Evolutionary conservation across 2,888 invertebrate genomes (phyloP).

Genomic region (Glyphotaelius pellucidus): DNA sequence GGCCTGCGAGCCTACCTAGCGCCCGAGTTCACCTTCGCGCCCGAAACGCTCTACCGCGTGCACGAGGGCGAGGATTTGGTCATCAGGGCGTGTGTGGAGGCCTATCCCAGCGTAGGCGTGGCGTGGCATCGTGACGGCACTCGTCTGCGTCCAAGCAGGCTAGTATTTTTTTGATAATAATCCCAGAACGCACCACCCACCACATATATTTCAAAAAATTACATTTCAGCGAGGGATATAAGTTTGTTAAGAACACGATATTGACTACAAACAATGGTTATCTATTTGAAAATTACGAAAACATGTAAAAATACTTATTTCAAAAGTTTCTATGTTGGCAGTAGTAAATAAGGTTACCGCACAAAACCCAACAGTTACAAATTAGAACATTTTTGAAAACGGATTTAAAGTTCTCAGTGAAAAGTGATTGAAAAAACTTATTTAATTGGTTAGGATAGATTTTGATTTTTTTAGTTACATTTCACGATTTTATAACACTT

Average conservation of each 20-base stretch:
- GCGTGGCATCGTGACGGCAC: slow-evolving; percentile 87
- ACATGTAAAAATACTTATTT: too few species aligned
- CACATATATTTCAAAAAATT: too few species aligned
- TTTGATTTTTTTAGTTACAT: too few species aligned
- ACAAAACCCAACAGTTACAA: too few species aligned
- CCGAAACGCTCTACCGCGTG: slow-evolving; percentile 82
- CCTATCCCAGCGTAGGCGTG: slow-evolving; percentile 87
- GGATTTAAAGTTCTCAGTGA: too few species aligned
- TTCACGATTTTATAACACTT: too few species aligned
- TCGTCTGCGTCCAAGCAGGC: slow-evolving; percentile 84
- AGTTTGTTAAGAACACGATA: neutral
- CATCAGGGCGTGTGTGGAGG: slow-evolving; percentile 78
- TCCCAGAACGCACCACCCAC: neutral
- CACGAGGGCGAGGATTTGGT: slow-evolving; percentile 79
- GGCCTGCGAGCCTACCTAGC: slow-evolving; percentile 89
- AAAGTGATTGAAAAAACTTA: too few species aligned
- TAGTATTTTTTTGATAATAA: neutral
- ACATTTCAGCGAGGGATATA: too few species aligned
- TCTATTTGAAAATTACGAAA: neutral
- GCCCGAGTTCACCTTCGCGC: slow-evolving; percentile 85
- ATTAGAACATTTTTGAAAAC: too few species aligned
- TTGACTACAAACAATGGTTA: neutral
- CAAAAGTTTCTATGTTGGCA: too few species aligned
- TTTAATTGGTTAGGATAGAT: too few species aligned
- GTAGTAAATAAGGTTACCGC: too few species aligned